Conservation (phyloP, 2,888 invertebrate genomes). For the Synanthedon tipuliformis region DNA sequence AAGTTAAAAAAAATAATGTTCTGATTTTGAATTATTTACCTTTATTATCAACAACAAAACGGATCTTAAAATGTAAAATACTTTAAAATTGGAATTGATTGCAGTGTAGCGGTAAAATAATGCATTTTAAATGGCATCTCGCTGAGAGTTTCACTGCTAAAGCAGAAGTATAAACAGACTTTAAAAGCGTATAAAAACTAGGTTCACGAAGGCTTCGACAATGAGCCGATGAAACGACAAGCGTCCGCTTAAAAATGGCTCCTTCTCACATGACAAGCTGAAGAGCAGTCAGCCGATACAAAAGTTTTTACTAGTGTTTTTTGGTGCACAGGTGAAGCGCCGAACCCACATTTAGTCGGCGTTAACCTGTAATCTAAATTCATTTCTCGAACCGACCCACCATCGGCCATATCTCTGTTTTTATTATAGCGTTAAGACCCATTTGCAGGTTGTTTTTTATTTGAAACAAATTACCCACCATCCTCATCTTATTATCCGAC, state of each 20-base stretch:
- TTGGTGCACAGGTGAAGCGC: constrained; percentile 59
- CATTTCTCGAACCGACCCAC: constrained; percentile 68
- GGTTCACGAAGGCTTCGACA: constrained; percentile 32
- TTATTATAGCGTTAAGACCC: constrained; percentile 65
- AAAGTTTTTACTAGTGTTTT: constrained; percentile 44
- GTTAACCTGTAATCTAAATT: constrained; percentile 71
- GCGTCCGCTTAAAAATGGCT: constrained; percentile 31
- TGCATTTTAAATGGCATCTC: background rate
- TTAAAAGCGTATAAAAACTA: background rate
- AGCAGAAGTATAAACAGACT: background rate
- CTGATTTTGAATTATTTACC: too few species aligned
- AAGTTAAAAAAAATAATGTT: too few species aligned
- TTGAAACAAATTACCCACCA: constrained; percentile 64
- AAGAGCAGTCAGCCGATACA: constrained; percentile 13
- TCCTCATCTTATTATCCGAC: constrained; percentile 48
- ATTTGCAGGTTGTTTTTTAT: constrained; percentile 63
- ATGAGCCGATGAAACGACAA: constrained; percentile 38
- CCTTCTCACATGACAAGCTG: constrained; percentile 26
- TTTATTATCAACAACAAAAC: background rate
- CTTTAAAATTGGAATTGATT: too few species aligned
- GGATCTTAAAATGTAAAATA: background rate
- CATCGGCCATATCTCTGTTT: constrained; percentile 60
- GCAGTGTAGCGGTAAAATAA: too few species aligned
- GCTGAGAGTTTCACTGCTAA: background rate
- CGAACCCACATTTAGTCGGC: constrained; percentile 67